Base-by-base conservation (phyloP, 2,888 invertebrate genomes). In the Papilio protenor region DNA sequence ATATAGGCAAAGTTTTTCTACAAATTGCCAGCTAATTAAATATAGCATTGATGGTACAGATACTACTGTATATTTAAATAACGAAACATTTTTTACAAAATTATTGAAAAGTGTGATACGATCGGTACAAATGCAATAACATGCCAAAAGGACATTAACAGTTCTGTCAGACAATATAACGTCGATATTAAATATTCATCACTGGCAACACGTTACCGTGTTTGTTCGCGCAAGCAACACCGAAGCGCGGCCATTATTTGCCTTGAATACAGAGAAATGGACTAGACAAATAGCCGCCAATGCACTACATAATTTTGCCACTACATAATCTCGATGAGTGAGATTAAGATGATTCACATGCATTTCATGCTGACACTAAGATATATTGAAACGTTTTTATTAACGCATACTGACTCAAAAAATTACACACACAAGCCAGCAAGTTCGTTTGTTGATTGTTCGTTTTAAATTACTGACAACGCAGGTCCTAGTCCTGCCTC, bases 61-160 rank as follows among this genome's bases (percentile, higher is more conserved):
- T 81, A 82, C 81, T 85, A 79, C 83, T 84, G 85, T 87, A 85
- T 87, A 90, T 89, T 87, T 88, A 87, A 87, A 87, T 84, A 77
- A 81, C 83, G 82, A 82, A 88, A 86, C 87, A 85, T 84, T 84
- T 69, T 78, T 85, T 85, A 78, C 82, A 85, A 84, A 87, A 87
- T 87, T 88, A 91, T 90, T 89, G 87, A 90, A 89, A 86, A 80
- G 80, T 73, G 66, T 77, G 91, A 91, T 90, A 89, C 52, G 76
- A 91, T 90, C 91, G 69, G 78, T 79, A 73, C 80, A 79, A 80
- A 81, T 79, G 83, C 84, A 84, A 88, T 93, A 91, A 93, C 94
- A 94, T 94, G 94, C 94, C 90, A 94, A 91, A 90, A 84, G 86
- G 88, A 90, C 93, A 94, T 94, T 94, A 94, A 92, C 93, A 93